phyloP scores from a whole-genome alignment of 2,888 invertebrate genomes.

The Hemicrepidius hirtus region DNA sequence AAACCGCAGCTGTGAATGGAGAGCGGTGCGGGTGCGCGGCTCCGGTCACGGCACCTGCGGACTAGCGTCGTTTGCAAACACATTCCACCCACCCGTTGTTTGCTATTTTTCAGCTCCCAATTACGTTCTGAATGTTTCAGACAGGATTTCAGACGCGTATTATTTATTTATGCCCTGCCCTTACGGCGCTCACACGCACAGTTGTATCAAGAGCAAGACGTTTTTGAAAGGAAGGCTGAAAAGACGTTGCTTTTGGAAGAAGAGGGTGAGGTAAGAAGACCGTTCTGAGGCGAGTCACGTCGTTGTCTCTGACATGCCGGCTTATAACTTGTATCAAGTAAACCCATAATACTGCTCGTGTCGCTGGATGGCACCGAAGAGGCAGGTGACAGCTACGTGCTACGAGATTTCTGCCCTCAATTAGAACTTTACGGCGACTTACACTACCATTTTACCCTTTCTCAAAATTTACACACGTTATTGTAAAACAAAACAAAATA shows the following conservation, averaged over 20 bases:
- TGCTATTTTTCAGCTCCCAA: conserved; percentile 54
- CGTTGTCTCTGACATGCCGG: conserved; percentile 66
- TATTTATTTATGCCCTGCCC: conserved; percentile 48
- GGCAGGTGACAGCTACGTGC: conserved; percentile 69
- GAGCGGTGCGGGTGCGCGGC: conserved; percentile 70
- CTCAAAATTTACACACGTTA: conserved; percentile 40
- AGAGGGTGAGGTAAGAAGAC: conserved; percentile 61
- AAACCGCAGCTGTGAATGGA: conserved; percentile 72
- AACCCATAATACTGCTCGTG: conserved; percentile 66
- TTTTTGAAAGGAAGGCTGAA: conserved; percentile 63
- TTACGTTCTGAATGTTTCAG: conserved; percentile 50
- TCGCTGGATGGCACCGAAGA: conserved; percentile 65
- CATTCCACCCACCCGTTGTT: conserved; percentile 58
- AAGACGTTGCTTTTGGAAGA: conserved; percentile 44
- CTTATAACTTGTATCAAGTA: conserved; percentile 71
- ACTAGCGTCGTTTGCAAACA: conserved; percentile 60
- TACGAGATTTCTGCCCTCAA: conserved; percentile 62
- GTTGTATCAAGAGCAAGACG: conserved; percentile 53
- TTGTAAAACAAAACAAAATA: conserved; percentile 36
- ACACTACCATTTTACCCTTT: conserved; percentile 34
- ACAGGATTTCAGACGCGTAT: conserved; percentile 47
- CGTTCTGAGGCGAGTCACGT: conserved; percentile 68
- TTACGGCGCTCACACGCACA: conserved; percentile 45
- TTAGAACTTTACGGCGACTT: conserved; percentile 61
- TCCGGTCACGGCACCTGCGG: conserved; percentile 72